Base-by-base conservation (phyloP, 2,888 invertebrate species). In the Heteromyza rotundicornis region DNA sequence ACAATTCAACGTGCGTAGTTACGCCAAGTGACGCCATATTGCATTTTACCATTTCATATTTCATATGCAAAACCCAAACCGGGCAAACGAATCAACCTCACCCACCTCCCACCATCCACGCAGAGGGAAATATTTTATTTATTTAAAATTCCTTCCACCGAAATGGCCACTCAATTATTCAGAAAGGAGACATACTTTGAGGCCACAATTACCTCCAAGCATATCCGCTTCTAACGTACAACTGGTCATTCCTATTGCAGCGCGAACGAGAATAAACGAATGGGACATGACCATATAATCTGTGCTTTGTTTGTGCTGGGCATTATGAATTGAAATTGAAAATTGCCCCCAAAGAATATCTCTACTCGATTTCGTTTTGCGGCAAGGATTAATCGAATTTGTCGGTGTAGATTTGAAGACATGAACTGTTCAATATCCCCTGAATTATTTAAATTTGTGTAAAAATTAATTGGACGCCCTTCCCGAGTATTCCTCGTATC, bases 361-460 rank as follows among this genome's bases (percentile, higher is more conserved):
- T n/a, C 12, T 14, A 2, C 40, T n/a, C 40, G 16, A n/a, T n/a
- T 14, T 40, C 3, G 14, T n/a, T 32, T 32, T 8, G 32, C 7
- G 12, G 32, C 5, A 32, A 32, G 32, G 32, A 32, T 32, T 32
- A 32, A 32, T n/a, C 32, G 12, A 12, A 12, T 32, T 12, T 5
- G 32, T 32, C 32, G 32, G 32, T 32, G 32, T 32, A 12, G 32
- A 8, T 32, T 12, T 57, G 47, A 3, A 20, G 35, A 47, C 56
- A 17, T n/a, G 40, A n/a, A 40, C 5, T 40, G 40, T 40, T n/a
- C 40, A 10, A n/a, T 35, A 44, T 24, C 40, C 35, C 27, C 54
- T 62, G 52, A 59, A 61, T 57, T 62, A 62, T 64, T 64, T 54
- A 62, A 64, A 49, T 59, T 55, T 56, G 57, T 59, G 61, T n/a